Evolutionary conservation across 2,888 invertebrate genomes (phyloP), one percentile per base, ranked within the genome.

Genomic region (Barypeithes pellucidus): DNA sequence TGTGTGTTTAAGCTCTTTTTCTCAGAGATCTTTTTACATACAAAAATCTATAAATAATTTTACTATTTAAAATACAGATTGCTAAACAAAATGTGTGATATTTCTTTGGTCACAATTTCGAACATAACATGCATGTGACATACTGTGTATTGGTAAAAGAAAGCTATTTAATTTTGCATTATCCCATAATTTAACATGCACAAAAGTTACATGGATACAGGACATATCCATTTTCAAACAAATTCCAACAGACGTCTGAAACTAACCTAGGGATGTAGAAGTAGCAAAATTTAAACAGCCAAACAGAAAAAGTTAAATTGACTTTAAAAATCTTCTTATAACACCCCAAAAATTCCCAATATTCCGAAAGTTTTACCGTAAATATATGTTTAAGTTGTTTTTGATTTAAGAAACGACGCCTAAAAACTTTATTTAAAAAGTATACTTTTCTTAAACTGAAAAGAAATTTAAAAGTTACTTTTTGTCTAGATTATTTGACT

Each of bases 331-430:
- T 72, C 72, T 72, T 54, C 36, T 67, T 67, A 72, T 52, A 72
- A 50, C 43, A 67, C 67, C 72, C 66, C 61, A 72, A 72, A 72
- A 72, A 20, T 57, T 67, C 67, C 67, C 67, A 60, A 67, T 72
- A 72, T 72, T 72, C 67, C 45, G 14, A 62, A 72, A 72, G 61
- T 72, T 72, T 72, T 43, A 52, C 62, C 67, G 67, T 72, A 72
- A 72, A 72, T 72, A 72, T 72, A 72, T 72, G 72, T 72, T 72
- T 61, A 71, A 72, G 67, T 72, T 72, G 72, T 72, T 72, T 72
- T 72, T 72, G 67, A 67, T 72, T 72, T 72, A 61, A 67, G 54
- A 67, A 67, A 61, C 61, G 72, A 41, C 67, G 54, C 54, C 61
- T 29, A 60, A 43, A 71, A 67, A 71, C 50, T 71, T 71, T 66